A percentile compares a stretch with the other conserved stretches of the same genome.
Conservation (phyloP, 1,140 invertebrate genomes). For the Apocrypta bakeri region DNA sequence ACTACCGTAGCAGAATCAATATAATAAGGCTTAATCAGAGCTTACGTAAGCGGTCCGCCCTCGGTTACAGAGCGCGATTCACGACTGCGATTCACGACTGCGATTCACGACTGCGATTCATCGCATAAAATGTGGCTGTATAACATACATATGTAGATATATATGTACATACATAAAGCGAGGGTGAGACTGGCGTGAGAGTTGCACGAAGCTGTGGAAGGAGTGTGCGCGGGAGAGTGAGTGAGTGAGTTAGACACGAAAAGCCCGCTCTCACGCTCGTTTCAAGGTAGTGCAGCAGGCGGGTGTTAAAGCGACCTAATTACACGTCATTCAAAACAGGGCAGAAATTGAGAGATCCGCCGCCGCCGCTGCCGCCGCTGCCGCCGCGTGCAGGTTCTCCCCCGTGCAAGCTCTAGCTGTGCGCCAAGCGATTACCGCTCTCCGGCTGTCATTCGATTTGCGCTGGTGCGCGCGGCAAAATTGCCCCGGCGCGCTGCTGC, state of each 20-base stretch:
- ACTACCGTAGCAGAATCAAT: background rate
- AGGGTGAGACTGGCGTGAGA: too few species aligned
- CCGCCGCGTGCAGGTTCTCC: background rate
- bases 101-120: background rate
- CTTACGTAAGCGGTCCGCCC: background rate
- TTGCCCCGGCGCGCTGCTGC: conserved; percentile 24
- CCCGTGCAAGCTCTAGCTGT: background rate
- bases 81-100: too few species aligned
- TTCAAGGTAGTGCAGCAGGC: background rate
- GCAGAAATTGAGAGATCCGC: conserved; percentile 38
- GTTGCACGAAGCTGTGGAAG: background rate
- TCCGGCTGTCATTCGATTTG: conserved; percentile 41
- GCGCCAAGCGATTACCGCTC: conserved; percentile 32
- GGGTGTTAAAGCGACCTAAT: conserved; percentile 43
- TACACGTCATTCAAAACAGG: conserved; percentile 42
- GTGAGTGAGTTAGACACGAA: too few species aligned
- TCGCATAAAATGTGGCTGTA: background rate
- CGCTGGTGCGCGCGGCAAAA: conserved; percentile 7
- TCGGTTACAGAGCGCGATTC: background rate
- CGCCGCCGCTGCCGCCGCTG: too few species aligned
- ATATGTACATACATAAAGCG: background rate
- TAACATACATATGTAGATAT: too few species aligned
- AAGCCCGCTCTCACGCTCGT: background rate
- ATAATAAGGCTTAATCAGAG: background rate
- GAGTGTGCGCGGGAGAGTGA: too few species aligned